phyloP scores from a whole-genome alignment of 1,140 invertebrate species.

The Eurosta solidaginis region DNA sequence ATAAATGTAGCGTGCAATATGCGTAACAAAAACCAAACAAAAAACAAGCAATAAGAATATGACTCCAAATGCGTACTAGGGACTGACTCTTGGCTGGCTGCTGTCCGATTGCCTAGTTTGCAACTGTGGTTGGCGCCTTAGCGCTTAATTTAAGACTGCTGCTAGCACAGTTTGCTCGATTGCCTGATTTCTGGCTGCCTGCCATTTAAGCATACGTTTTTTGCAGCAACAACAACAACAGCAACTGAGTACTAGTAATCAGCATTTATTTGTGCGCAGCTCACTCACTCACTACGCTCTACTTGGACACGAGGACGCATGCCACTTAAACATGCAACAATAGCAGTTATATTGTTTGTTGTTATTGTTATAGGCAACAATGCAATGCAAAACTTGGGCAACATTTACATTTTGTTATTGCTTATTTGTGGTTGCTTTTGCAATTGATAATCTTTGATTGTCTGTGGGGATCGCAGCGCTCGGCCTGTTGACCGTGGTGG shows the following conservation, averaged over 20 bases:
- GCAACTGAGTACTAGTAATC: neutral
- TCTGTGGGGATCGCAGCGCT: no score
- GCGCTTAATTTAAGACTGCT: conserved; percentile 10
- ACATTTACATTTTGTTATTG: neutral
- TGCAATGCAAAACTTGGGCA: neutral
- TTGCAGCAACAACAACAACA: neutral
- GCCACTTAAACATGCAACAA: conserved; percentile 24
- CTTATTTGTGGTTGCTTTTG: neutral
- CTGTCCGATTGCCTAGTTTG: neutral
- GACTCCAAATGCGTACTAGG: neutral
- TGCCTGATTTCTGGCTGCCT: neutral
- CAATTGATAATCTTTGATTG: neutral
- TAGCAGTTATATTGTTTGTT: neutral
- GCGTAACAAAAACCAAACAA: neutral
- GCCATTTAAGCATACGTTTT: neutral
- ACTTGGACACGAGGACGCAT: no score
- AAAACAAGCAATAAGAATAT: neutral
- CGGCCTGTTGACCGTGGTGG: neutral
- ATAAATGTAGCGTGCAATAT: conserved; percentile 5
- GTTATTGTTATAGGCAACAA: neutral
- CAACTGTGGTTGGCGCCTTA: neutral
- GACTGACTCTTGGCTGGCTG: neutral
- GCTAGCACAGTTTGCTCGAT: neutral
- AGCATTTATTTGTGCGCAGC: no score
- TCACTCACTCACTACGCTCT: no score